Percentiles rank a stretch among this genome's conserved stretches.
Evolutionary conservation across 2,888 invertebrate genomes (phyloP).

Genomic region (Parnassius mnemosyne): DNA sequence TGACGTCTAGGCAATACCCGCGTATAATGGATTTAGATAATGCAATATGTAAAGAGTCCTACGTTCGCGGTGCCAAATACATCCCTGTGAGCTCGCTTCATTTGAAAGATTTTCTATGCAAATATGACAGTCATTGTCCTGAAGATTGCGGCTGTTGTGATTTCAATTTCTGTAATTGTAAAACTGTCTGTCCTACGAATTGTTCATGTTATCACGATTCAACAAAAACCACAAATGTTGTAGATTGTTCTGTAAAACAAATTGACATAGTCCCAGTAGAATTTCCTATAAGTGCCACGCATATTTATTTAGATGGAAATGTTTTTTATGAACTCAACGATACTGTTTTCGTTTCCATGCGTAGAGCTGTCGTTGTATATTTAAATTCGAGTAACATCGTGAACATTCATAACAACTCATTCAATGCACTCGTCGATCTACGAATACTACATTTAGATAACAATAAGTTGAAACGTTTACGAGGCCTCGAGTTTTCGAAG

Average conservation of each 20-base stretch:
- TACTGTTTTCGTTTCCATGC: slow-evolving; percentile 66
- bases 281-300: slow-evolving; percentile 95
- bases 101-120: slow-evolving; percentile 92
- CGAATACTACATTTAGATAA: slow-evolving; percentile 91
- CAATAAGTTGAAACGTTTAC: slow-evolving; percentile 88
- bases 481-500: slow-evolving; percentile 92
- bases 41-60: slow-evolving; percentile 92
- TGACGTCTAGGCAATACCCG: slow-evolving; percentile 90
- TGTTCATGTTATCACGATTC: slow-evolving; percentile 97
- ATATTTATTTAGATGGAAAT: slow-evolving; percentile 95
- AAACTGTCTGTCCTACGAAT: slow-evolving; percentile 94
- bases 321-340: slow-evolving; percentile 87
- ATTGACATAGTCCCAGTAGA: slow-evolving; percentile 87
- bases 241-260: slow-evolving; percentile 92
- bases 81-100: slow-evolving; percentile 88
- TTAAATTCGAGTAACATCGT: slow-evolving; percentile 91
- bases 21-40: slow-evolving; percentile 93
- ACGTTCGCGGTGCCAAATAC: slow-evolving; percentile 89
- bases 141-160: slow-evolving; percentile 96
- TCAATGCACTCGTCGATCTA: slow-evolving; percentile 88
- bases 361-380: slow-evolving; percentile 84
- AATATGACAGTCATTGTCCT: slow-evolving; percentile 94
- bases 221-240: slow-evolving; percentile 94
- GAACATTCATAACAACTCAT: slow-evolving; percentile 91
- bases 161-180: slow-evolving; percentile 96